Evolutionary conservation across 35 echinoderm and acorn worm genomes (phyloP), one percentile per base, ranked within the genome.

Genomic region (Apostichopus japonicus): DNA sequence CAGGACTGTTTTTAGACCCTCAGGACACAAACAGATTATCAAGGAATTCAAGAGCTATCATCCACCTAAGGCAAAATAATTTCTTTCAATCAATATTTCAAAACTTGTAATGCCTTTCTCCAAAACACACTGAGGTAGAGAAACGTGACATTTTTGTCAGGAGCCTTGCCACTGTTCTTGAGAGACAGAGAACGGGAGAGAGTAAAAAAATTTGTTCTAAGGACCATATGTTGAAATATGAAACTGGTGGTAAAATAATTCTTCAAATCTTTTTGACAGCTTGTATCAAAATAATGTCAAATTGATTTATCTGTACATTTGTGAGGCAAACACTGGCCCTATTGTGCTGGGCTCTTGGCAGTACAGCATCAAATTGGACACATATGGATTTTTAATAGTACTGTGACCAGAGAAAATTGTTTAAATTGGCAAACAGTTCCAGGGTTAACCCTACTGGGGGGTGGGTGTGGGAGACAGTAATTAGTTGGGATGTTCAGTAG

Each of bases 241-340:
- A 57, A 23, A 84, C 6, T 54, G 33, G 56, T 53, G 19, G 71
- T 53, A 84, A 84, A 57, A 59, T 59, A 84, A 84, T 56, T 84
- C 53, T 84, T 9, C 55, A 57, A 84, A 58, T 84, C 81, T 84
- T 58, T 84, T 57, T 55, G 81, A 84, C 81, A 84, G 81, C 81
- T 84, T 57, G 55, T 57, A 59, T n/a, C 81, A 84, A 84, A 80
- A 55, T 84, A 84, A 84, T 84, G 55, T 84, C 15, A 24, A 84
- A 84, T 23, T 84, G 81, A 84, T 84, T 57, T 84, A 84, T 84
- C 55, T 55, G 54, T 58, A 84, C 16, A 84, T 80, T 80, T 80
- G 78, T 80, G 54, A 0, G 0, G 78, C 25, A 44, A 80, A 80
- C 78, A 80, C 78, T 54, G 54, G 33, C 4, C 33, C 33, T 44